These are phyloP conservation scores for Acheta domesticus DNA, from an alignment of 2,888 invertebrate genomes.

Conservation along the genomic window DNA sequence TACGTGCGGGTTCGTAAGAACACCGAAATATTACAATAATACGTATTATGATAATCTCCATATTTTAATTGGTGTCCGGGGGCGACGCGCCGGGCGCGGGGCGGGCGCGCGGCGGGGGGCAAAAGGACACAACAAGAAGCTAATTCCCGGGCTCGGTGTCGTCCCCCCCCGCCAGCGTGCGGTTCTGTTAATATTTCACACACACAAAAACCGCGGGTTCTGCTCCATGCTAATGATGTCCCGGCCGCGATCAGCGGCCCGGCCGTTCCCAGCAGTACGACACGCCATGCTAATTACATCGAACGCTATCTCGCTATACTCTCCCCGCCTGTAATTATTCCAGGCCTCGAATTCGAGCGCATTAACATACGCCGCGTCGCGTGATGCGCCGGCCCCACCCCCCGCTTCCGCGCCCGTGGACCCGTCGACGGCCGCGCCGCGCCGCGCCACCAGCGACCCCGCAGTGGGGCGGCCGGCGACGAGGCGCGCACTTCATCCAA, in stretches of 20 bases:
- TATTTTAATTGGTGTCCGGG: conserved; percentile 10
- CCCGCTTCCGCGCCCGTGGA: not conserved
- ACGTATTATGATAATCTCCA: conserved; percentile 18
- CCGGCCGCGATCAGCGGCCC: not conserved
- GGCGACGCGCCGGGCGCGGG: not conserved
- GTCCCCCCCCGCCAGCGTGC: not conserved
- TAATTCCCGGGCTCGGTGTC: not conserved
- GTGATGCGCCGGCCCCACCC: not conserved
- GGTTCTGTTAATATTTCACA: not conserved
- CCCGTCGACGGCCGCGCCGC: not conserved
- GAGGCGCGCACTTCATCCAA: too few relatives aligned
- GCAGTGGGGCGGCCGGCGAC: too few relatives aligned
- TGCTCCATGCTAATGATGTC: not conserved
- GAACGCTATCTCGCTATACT: conserved; percentile 18
- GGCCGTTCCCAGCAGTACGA: not conserved
- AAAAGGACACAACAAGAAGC: conserved; percentile 9
- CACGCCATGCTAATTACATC: conserved; percentile 6
- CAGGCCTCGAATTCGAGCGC: conserved; percentile 18
- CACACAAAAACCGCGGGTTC: conserved; percentile 4
- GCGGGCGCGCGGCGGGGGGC: not conserved
- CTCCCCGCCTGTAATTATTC: conserved; percentile 8
- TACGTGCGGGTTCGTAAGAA: not conserved
- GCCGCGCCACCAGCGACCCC: not conserved
- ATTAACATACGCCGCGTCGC: conserved; percentile 3
- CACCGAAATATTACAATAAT: conserved; percentile 18